These are phyloP conservation scores for Drosophila bifasciata DNA, from an alignment of 1,140 invertebrate genomes.

Conservation along the genomic window DNA sequence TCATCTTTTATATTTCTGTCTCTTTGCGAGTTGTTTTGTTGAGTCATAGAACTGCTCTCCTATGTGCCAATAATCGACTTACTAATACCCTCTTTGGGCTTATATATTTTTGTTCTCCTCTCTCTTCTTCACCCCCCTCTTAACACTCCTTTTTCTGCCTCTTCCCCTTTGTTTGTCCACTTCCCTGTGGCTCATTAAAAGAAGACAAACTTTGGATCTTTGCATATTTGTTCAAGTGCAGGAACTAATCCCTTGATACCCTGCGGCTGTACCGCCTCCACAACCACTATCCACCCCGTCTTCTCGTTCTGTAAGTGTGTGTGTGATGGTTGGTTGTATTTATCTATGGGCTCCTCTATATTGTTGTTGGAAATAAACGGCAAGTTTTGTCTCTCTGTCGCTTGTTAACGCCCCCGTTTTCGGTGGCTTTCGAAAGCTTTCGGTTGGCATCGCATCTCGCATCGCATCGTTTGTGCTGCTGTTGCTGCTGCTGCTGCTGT, in stretches of 20 bases:
- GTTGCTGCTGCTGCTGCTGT: slow-evolving; percentile 8
- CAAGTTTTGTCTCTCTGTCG: slow-evolving; percentile 71
- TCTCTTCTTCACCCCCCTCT: neutral
- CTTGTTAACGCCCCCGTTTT: slow-evolving; percentile 79
- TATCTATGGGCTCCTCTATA: slow-evolving; percentile 25
- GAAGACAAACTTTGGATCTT: slow-evolving; percentile 53
- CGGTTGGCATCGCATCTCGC: slow-evolving; percentile 17
- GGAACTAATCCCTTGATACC: slow-evolving; percentile 41
- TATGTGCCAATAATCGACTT: too few species aligned
- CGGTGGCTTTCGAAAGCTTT: slow-evolving; percentile 75
- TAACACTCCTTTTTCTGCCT: slow-evolving; percentile 6
- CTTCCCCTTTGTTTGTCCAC: slow-evolving; percentile 25
- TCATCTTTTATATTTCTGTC: too few species aligned
- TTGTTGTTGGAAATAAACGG: slow-evolving; percentile 57
- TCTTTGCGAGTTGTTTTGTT: too few species aligned
- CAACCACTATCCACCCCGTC: neutral
- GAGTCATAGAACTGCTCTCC: too few species aligned
- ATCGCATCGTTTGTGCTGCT: slow-evolving; percentile 19
- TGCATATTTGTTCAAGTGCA: slow-evolving; percentile 55
- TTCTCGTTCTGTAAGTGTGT: slow-evolving; percentile 23
- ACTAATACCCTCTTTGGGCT: too few species aligned
- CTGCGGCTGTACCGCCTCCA: slow-evolving; percentile 31
- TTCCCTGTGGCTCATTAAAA: slow-evolving; percentile 40
- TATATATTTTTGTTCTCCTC: neutral
- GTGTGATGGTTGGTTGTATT: slow-evolving; percentile 12